A percentile compares a stretch with the other conserved stretches of the same genome.
These are phyloP conservation scores for Oreocharis arfaki DNA, from an alignment of 2,113 vertebrate species.

Conservation along the genomic window DNA sequence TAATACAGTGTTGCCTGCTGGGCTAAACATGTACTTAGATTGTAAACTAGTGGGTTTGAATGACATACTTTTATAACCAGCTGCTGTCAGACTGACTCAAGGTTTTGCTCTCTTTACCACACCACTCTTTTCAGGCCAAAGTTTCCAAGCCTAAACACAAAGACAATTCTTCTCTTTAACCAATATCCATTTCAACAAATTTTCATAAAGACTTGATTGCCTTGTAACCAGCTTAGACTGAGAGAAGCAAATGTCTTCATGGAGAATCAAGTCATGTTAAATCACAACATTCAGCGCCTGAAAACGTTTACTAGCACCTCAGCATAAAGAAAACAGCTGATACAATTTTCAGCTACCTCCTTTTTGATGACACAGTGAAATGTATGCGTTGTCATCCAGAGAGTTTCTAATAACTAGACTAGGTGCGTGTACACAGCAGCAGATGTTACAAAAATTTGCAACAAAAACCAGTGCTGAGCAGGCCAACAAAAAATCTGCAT, in stretches of 20 bases:
- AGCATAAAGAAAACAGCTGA: not conserved
- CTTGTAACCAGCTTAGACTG: not conserved
- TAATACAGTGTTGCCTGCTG: conserved; percentile 15
- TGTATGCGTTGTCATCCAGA: not conserved
- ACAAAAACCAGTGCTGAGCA: not conserved
- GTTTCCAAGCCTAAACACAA: not conserved
- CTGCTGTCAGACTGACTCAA: not conserved
- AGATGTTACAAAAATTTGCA: not conserved
- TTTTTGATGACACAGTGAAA: not conserved
- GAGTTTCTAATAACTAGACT: not conserved
- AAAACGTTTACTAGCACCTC: not conserved
- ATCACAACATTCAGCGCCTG: not conserved
- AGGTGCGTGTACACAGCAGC: not conserved
- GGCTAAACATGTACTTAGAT: not conserved
- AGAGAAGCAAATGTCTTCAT: not conserved
- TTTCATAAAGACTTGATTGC: not conserved
- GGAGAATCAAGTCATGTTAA: not conserved
- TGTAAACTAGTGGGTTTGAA: not conserved
- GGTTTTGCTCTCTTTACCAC: not conserved
- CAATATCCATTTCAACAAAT: not conserved
- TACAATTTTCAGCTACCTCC: not conserved
- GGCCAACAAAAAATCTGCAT: not conserved
- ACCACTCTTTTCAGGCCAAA: not conserved
- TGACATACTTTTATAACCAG: not conserved
- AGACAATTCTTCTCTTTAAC: not conserved